Conservation (phyloP, 1,140 invertebrate genomes). For the Bombus sibiricus region DNA sequence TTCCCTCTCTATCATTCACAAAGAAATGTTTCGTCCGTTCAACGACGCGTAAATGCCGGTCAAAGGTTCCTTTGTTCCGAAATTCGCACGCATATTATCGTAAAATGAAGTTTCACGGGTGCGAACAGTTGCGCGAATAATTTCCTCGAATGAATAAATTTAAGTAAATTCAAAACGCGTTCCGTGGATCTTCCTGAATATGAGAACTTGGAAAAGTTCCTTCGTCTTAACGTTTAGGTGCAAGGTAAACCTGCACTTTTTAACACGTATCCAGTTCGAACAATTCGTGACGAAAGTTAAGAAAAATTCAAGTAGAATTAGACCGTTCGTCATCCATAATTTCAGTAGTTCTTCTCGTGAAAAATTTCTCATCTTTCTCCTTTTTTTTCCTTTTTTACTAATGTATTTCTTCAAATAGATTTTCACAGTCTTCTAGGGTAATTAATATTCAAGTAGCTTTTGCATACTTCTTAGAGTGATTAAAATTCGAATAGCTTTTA, state of each 20-base stretch:
- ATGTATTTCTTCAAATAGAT: not conserved
- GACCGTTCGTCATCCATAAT: not conserved
- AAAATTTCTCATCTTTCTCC: not conserved
- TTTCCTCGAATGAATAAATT: constrained; percentile 24
- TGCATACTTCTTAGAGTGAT: too few relatives aligned
- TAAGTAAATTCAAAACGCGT: not conserved
- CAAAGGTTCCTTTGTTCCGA: not conserved
- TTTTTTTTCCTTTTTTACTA: not conserved
- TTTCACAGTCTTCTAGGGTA: too few relatives aligned
- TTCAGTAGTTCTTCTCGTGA: not conserved
- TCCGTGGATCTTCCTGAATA: not conserved
- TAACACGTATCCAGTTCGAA: not conserved
- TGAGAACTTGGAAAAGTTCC: not conserved
- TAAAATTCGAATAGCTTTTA: too few relatives aligned
- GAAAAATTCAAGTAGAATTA: not conserved
- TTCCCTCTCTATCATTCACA: not conserved
- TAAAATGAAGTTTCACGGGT: not conserved
- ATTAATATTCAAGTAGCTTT: too few relatives aligned
- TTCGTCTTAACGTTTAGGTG: not conserved
- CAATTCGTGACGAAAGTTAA: not conserved
- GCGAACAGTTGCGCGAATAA: not conserved
- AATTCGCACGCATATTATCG: not conserved
- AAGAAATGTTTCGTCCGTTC: not conserved
- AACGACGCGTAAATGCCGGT: not conserved
- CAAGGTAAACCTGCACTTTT: not conserved